Evolutionary conservation across 1,140 invertebrate genomes (phyloP).

Genomic region (Drepana arcuata): DNA sequence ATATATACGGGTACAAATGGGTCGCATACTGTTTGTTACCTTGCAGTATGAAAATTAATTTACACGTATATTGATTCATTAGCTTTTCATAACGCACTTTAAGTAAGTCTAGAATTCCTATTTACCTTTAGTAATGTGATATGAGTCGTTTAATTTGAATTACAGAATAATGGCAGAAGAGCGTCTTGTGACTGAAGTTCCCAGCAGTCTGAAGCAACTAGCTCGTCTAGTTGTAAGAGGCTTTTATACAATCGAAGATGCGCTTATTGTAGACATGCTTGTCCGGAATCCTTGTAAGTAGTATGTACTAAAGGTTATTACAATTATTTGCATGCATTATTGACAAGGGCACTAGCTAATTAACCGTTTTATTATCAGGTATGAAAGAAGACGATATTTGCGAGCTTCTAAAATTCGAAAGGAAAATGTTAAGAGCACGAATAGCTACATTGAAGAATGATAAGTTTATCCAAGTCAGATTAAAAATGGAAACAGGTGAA

Average conservation of each 20-base stretch:
- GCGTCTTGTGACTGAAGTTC: slow-evolving; percentile 84
- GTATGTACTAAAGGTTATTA: no score
- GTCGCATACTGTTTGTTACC: no score
- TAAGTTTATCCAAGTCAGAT: slow-evolving; percentile 93
- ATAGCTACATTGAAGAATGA: slow-evolving; percentile 91
- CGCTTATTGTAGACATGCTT: slow-evolving; percentile 94
- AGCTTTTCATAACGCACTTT: no score
- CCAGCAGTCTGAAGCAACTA: slow-evolving; percentile 91
- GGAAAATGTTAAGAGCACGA: slow-evolving; percentile 91
- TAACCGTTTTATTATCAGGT: no score
- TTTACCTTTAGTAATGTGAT: no score
- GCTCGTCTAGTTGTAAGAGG: slow-evolving; percentile 91
- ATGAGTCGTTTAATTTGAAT: no score
- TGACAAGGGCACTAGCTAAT: no score
- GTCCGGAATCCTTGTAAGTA: slow-evolving; percentile 91
- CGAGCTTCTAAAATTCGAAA: slow-evolving; percentile 94
- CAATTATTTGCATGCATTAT: no score
- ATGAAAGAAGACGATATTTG: slow-evolving; percentile 98
- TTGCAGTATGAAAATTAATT: no score
- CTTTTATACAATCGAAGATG: slow-evolving; percentile 95
- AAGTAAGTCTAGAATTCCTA: no score
- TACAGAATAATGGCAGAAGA: slow-evolving; percentile 71
- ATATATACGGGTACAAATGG: no score
- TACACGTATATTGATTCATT: no score
- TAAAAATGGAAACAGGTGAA: slow-evolving; percentile 92